A percentile compares a stretch with the other conserved stretches of the same genome.
These are phyloP conservation scores for Lichenostomus cassidix DNA, from an alignment of 2,113 vertebrate genomes.

Conservation along the genomic window DNA sequence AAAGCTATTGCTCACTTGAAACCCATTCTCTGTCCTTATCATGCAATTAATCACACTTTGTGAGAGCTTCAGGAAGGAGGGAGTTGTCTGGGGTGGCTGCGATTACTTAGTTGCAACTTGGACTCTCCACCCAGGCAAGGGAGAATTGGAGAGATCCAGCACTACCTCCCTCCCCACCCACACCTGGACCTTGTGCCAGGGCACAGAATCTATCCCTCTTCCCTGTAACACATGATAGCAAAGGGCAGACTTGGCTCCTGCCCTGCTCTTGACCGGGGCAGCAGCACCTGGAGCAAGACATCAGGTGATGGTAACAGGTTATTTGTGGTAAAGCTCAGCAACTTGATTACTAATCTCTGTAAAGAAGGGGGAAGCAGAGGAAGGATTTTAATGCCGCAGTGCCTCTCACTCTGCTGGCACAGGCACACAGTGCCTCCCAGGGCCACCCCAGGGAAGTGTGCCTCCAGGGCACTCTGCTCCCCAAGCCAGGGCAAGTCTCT, in stretches of 20 bases:
- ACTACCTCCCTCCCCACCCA: neutral
- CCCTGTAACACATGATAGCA: accelerated
- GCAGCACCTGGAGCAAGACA: neutral
- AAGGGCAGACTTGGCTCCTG: neutral
- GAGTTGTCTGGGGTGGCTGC: neutral
- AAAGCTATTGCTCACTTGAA: neutral
- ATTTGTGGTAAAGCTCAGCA: conserved; percentile 41
- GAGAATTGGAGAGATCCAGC: neutral
- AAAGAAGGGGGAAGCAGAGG: neutral
- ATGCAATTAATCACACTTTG: neutral
- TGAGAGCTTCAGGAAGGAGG: neutral
- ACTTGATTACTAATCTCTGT: conserved; percentile 29
- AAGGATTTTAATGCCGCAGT: neutral
- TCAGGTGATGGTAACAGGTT: neutral
- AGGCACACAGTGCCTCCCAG: conserved; percentile 12
- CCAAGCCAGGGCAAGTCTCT: neutral
- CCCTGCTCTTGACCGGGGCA: neutral
- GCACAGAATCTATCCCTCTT: neutral
- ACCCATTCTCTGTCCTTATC: neutral
- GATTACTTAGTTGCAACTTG: neutral
- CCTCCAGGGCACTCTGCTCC: neutral
- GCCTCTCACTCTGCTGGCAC: neutral
- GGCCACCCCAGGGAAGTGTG: neutral
- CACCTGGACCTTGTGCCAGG: neutral
- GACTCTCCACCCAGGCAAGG: neutral